Conservation (phyloP, 2,888 invertebrate genomes). For the Nemapogon koenigi region DNA sequence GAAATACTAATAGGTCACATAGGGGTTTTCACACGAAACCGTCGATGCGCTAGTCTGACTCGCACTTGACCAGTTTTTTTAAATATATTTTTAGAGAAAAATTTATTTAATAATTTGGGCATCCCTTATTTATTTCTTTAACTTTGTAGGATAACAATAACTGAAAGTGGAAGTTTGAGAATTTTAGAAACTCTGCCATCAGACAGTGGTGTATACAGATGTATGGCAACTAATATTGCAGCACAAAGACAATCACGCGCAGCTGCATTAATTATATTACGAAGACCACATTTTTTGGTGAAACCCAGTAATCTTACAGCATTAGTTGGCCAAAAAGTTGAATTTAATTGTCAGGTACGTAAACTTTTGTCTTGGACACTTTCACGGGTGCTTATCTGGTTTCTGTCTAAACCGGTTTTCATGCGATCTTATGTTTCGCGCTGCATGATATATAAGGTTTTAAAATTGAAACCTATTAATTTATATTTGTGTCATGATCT, state of each 20-base stretch:
- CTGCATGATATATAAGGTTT: too few species aligned
- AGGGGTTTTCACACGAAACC: too few species aligned
- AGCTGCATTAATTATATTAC: slow-evolving; percentile 81
- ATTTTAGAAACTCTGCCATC: slow-evolving; percentile 87
- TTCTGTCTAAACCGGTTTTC: too few species aligned
- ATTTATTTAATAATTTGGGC: too few species aligned
- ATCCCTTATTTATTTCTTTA: too few species aligned
- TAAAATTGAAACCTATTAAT: too few species aligned
- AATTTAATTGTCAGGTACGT: slow-evolving; percentile 79
- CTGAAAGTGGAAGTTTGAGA: slow-evolving; percentile 89
- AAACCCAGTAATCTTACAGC: slow-evolving; percentile 87
- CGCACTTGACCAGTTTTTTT: too few species aligned
- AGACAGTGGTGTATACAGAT: slow-evolving; percentile 91
- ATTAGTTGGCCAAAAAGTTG: slow-evolving; percentile 81
- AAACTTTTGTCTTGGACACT: not conserved
- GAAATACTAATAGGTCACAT: too few species aligned
- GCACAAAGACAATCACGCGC: slow-evolving; percentile 84
- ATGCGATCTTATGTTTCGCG: too few species aligned
- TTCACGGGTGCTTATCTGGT: too few species aligned
- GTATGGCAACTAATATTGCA: slow-evolving; percentile 90
- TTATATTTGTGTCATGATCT: not conserved
- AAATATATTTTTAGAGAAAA: too few species aligned
- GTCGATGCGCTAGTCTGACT: too few species aligned
- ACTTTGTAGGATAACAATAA: slow-evolving; percentile 71
- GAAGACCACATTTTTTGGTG: slow-evolving; percentile 87